These are phyloP conservation scores for Sebastes trivittatus DNA, from an alignment of 2,797 vertebrate genomes.

Conservation along the genomic window DNA sequence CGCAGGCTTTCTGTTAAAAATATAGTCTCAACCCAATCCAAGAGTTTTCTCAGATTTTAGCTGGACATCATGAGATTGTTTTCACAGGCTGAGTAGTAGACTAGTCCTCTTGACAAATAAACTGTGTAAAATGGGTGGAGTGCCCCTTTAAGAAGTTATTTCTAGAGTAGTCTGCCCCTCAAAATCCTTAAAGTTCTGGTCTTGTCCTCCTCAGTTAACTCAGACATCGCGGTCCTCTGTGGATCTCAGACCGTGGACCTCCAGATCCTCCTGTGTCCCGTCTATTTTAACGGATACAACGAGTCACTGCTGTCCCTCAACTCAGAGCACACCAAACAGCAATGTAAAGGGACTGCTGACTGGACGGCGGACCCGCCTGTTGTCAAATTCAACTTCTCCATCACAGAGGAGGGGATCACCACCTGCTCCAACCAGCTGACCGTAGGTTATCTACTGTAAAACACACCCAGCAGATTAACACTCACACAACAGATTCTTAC, in stretches of 20 bases:
- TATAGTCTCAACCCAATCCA: too few species aligned
- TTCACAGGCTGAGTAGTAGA: not conserved
- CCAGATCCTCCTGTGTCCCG: constrained; percentile 75
- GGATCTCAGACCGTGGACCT: constrained; percentile 69
- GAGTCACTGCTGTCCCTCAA: constrained; percentile 78
- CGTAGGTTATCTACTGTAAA: constrained; percentile 43
- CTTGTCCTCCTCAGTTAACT: constrained; percentile 52
- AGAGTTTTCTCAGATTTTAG: not conserved
- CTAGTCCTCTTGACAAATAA: too few species aligned
- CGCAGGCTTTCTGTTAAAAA: not conserved
- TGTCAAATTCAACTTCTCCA: constrained; percentile 73
- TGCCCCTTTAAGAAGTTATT: too few species aligned
- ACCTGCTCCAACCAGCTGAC: constrained; percentile 64
- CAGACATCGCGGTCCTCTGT: constrained; percentile 75
- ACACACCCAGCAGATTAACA: not conserved
- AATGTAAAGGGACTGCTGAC: constrained; percentile 70
- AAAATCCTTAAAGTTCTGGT: not conserved
- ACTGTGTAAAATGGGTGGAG: too few species aligned
- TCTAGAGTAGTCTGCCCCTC: too few species aligned
- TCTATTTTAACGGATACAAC: constrained; percentile 78
- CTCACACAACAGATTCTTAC: not conserved
- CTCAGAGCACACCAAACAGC: constrained; percentile 46
- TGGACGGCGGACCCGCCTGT: constrained; percentile 70
- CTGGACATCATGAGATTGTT: too few species aligned
- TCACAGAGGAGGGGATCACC: constrained; percentile 63